phyloP scores from a whole-genome alignment of 30 jellyfish, hydroid and myxozoan species.

The Calvadosia cruxmelitensis region DNA sequence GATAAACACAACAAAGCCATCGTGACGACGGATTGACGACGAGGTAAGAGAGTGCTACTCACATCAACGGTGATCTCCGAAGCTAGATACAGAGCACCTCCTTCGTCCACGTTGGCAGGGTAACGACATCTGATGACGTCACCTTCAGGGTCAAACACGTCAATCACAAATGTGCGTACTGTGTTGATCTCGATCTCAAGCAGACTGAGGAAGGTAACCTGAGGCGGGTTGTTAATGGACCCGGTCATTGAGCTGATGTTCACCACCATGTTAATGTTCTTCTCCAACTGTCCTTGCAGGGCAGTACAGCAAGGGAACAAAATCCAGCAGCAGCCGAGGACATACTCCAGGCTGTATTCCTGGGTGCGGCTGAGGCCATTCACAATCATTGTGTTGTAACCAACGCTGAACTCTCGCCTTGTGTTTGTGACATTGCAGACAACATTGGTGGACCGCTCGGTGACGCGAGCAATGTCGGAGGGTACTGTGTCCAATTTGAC shows the following conservation, averaged over 20 bases:
- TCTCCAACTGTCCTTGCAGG: neutral
- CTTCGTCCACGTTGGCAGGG: neutral
- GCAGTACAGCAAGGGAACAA: slow-evolving; percentile 1
- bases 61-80: neutral
- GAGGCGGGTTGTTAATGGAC: neutral
- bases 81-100: neutral
- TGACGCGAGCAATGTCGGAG: neutral
- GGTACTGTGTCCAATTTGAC: neutral
- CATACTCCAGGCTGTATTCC: too few species aligned
- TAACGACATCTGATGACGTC: neutral
- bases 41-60: neutral
- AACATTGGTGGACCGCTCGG: neutral
- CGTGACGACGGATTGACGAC: too few species aligned
- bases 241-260: neutral
- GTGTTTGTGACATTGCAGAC: neutral
- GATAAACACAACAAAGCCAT: too few species aligned
- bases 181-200: neutral
- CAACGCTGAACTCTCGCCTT: neutral
- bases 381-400: neutral
- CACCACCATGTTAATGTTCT: neutral
- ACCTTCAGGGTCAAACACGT: neutral
- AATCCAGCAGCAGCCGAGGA: slow-evolving; percentile 1
- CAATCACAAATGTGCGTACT: too few species aligned
- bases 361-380: too few species aligned
- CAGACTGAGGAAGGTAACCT: neutral